A percentile compares a stretch with the other conserved stretches of the same genome.
Conservation (phyloP, 2,888 invertebrate genomes). For the Lithosia quadra region DNA sequence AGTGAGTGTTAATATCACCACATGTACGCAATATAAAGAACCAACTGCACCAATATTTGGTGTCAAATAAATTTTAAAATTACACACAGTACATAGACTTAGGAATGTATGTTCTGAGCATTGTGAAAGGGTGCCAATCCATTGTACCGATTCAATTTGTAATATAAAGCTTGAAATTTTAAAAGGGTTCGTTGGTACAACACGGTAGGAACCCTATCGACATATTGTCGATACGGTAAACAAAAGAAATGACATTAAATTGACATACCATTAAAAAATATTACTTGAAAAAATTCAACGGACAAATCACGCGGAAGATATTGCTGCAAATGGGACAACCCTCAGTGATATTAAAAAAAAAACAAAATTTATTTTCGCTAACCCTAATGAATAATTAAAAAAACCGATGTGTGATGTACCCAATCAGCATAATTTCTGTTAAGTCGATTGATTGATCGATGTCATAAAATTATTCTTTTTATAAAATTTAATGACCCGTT, state of each 20-base stretch:
- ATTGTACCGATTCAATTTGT: constrained; percentile 83
- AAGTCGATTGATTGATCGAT: constrained; percentile 77
- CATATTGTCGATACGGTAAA: constrained; percentile 80
- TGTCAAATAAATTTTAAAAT: constrained; percentile 72
- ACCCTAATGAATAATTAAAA: constrained; percentile 78
- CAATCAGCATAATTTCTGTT: constrained; percentile 74
- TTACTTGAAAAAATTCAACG: constrained; percentile 80
- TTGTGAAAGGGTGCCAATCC: constrained; percentile 66
- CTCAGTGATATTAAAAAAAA: constrained; percentile 68
- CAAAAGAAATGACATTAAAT: constrained; percentile 84
- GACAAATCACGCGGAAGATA: constrained; percentile 79
- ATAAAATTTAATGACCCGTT: constrained; percentile 71
- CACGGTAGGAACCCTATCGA: constrained; percentile 79
- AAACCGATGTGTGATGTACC: constrained; percentile 49
- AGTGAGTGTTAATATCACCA: constrained; percentile 44
- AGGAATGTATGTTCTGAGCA: constrained; percentile 56
- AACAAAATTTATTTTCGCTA: constrained; percentile 71
- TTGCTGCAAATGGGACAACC: constrained; percentile 70
- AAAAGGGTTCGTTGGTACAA: constrained; percentile 77
- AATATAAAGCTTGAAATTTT: constrained; percentile 82
- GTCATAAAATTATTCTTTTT: constrained; percentile 71
- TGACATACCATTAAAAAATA: constrained; percentile 85
- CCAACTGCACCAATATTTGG: constrained; percentile 50
- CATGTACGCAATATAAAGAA: constrained; percentile 45
- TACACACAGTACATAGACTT: constrained; percentile 66